Percentiles rank a stretch among this genome's conserved stretches.
phyloP scores from a whole-genome alignment of 2,113 vertebrate species.

The Hydropotes inermis region DNA sequence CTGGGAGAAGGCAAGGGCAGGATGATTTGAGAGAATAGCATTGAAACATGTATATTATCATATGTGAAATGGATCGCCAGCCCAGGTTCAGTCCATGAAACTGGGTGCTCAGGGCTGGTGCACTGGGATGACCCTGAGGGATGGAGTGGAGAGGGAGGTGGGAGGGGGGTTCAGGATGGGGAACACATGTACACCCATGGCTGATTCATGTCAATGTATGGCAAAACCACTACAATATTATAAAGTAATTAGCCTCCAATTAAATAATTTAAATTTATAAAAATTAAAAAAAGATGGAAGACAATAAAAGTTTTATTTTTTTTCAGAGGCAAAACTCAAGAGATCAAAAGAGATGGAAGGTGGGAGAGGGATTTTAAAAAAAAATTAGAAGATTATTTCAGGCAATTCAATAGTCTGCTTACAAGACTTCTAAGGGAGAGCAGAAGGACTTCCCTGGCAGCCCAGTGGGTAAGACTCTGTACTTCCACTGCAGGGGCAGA shows the following conservation, averaged over 20 bases:
- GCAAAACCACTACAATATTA: neutral
- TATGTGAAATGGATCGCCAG: neutral
- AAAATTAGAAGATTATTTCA: conserved; percentile 14
- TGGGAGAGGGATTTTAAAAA: neutral
- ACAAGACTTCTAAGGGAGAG: neutral
- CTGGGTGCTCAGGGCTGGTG: neutral
- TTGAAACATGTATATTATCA: neutral
- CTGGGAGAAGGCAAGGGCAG: neutral
- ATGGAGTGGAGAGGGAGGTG: neutral
- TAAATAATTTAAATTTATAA: neutral
- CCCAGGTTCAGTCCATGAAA: neutral
- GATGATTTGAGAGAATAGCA: neutral
- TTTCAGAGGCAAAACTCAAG: neutral
- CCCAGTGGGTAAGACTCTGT: neutral
- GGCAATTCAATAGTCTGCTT: neutral
- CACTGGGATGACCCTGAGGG: neutral
- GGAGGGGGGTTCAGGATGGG: neutral
- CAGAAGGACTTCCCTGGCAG: neutral
- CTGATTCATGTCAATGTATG: neutral
- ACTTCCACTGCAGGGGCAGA: neutral
- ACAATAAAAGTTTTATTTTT: neutral
- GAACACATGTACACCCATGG: neutral
- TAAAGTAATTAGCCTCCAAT: neutral
- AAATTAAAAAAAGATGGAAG: neutral
- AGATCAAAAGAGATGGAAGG: neutral